Evolutionary conservation across 2,797 vertebrate species (phyloP).

Genomic region (Semotilus atromaculatus): DNA sequence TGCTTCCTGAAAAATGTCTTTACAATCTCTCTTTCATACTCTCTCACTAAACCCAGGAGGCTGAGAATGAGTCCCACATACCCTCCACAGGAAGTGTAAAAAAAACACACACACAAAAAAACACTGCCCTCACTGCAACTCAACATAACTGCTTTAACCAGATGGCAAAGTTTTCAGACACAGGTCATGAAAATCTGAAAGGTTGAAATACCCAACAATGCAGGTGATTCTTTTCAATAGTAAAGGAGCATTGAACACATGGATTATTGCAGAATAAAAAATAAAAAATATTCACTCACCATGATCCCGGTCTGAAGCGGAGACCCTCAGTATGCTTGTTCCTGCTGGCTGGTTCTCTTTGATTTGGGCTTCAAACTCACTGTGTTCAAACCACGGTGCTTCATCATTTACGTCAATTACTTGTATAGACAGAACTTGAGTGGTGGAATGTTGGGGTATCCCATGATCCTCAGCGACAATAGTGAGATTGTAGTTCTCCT

Average conservation of each 20-base stretch:
- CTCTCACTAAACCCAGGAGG: conserved; percentile 49
- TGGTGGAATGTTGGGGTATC: conserved; percentile 84
- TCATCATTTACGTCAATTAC: conserved; percentile 96
- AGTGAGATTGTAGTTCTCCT: conserved; percentile 86
- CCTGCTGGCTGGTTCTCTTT: conserved; percentile 88
- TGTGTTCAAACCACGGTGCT: conserved; percentile 83
- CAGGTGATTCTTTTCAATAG: not conserved
- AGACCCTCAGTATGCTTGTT: conserved; percentile 84
- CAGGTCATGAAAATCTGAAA: not conserved
- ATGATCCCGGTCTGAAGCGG: conserved; percentile 87
- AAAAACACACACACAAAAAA: conserved; percentile 22
- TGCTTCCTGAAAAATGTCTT: conserved; percentile 54
- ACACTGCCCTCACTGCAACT: not conserved
- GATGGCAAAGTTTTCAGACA: conserved; percentile 26
- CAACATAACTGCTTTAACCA: conserved; percentile 11
- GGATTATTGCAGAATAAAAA: not conserved
- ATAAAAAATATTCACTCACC: conserved; percentile 71
- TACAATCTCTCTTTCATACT: conserved; percentile 55
- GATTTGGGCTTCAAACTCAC: conserved; percentile 82
- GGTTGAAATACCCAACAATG: not conserved
- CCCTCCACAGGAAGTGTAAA: conserved; percentile 34
- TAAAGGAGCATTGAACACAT: conserved; percentile 17
- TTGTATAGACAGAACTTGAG: conserved; percentile 87
- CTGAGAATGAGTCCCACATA: conserved; percentile 44
- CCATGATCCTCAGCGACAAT: conserved; percentile 90